These are phyloP conservation scores for Alexandromys fortis DNA, from an alignment of 2,113 vertebrate genomes.

Conservation along the genomic window DNA sequence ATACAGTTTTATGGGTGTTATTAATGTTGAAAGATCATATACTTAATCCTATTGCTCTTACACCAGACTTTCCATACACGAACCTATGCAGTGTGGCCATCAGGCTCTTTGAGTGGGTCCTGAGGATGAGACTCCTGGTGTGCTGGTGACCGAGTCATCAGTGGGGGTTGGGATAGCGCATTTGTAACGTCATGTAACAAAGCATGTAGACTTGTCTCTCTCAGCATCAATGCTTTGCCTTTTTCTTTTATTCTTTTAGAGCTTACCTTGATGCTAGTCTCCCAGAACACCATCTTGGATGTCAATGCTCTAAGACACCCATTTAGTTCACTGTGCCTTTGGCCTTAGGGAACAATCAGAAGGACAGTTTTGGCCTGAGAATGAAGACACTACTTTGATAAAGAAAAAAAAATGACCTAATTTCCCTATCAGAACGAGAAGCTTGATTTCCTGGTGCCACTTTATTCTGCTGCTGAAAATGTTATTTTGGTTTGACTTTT, in stretches of 20 bases:
- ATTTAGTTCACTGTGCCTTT: neutral
- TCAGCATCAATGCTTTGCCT: neutral
- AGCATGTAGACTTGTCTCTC: neutral
- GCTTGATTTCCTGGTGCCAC: conserved; percentile 78
- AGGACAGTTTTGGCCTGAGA: neutral
- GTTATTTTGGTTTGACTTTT: conserved; percentile 74
- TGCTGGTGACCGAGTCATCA: neutral
- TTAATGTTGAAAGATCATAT: conserved; percentile 21
- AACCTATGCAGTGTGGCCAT: neutral
- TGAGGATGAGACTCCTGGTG: neutral
- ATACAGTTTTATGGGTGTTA: conserved; percentile 27
- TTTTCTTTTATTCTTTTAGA: neutral
- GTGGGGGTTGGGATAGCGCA: neutral
- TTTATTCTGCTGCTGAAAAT: conserved; percentile 79
- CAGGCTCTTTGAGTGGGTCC: neutral
- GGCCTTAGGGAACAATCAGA: conserved; percentile 28
- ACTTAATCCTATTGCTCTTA: conserved; percentile 19
- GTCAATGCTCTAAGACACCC: neutral
- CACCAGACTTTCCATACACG: neutral
- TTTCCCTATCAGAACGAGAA: conserved; percentile 70
- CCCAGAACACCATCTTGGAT: neutral
- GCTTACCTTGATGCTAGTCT: neutral
- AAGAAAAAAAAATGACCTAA: conserved; percentile 42
- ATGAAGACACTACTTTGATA: conserved; percentile 34
- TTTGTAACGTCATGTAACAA: neutral